Evolutionary conservation across 1,140 invertebrate species (phyloP), one percentile per base, ranked within the genome.

Genomic region (Forficula auricularia): DNA sequence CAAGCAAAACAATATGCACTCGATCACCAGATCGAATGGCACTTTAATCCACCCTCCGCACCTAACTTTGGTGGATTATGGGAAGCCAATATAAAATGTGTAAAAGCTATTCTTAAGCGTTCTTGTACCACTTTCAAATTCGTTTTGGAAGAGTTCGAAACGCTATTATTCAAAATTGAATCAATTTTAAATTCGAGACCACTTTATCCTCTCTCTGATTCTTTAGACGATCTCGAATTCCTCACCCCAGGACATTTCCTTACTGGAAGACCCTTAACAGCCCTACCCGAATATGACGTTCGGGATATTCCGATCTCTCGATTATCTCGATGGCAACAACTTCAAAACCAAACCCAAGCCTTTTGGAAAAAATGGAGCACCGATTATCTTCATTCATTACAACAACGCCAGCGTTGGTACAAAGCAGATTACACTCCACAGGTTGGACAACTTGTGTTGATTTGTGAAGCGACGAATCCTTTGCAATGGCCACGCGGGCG

Each of bases 61-160:
- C 54, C 58, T 7, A 49, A 61, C 38, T 48, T 55, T 16, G 58
- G 57, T 22, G 60, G 60, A n/a, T 20, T 55, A 3, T 62, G 59
- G 58, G 60, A 64, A 48, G 39, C 47, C 40, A 45, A 49, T 14
- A 50, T 62, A 3, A 53, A 57, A 36, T 53, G 49, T 7, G 45
- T 52, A 1, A 58, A 62, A 40, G 50, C 49, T 44, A 54, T 58
- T 44, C 44, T 64, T 16, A 39, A 42, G 7, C 43, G 50, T 53
- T 27, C 4, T 57, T 34, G 54, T 51, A 22, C 16, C 32, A 20
- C 42, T 35, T 33, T 27, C 44, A 10, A 35, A 56, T 36, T 51
- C 51, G 38, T 50, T 48, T 47, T n/a, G n/a, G 55, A 59, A 40
- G 54, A 59, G 44, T 42, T 59, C 2, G 33, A n/a, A 8, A 57